Evolutionary conservation across 2,888 invertebrate genomes (phyloP).

Genomic region (Iphiclides podalirius): DNA sequence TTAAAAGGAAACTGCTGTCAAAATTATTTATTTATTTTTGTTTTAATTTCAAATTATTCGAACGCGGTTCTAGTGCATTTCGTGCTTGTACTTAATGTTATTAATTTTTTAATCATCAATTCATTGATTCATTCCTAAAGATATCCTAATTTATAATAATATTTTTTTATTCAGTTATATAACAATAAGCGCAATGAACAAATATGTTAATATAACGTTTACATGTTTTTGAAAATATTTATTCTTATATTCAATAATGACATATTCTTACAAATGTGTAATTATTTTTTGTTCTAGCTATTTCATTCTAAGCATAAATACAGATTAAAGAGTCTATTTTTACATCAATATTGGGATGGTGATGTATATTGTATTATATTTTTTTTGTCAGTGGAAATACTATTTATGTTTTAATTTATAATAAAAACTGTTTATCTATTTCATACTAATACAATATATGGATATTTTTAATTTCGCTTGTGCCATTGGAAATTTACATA

Average conservation of each 20-base stretch:
- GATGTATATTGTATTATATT: too few relatives aligned
- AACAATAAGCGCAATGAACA: not conserved
- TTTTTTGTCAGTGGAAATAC: too few relatives aligned
- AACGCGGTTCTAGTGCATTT: too few relatives aligned
- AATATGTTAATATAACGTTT: not conserved
- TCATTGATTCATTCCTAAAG: conserved; percentile 26
- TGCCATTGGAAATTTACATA: conserved; percentile 22
- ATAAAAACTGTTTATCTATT: too few relatives aligned
- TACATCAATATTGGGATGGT: too few relatives aligned
- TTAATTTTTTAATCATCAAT: conserved; percentile 15
- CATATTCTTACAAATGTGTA: too few relatives aligned
- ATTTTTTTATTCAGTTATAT: not conserved
- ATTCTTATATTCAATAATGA: not conserved
- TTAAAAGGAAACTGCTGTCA: too few relatives aligned
- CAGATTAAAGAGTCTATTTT: too few relatives aligned
- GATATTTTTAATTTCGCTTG: not conserved
- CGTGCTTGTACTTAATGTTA: conserved; percentile 31
- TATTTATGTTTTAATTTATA: not conserved
- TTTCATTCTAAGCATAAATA: too few relatives aligned
- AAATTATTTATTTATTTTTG: too few relatives aligned
- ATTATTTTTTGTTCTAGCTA: too few relatives aligned
- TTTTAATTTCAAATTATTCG: too few relatives aligned
- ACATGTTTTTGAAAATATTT: not conserved
- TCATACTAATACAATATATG: not conserved
- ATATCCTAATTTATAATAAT: conserved; percentile 10